A percentile compares a stretch with the other conserved stretches of the same genome.
Conservation (phyloP, 1,140 invertebrate species). For the Zaprionus davidi region DNA sequence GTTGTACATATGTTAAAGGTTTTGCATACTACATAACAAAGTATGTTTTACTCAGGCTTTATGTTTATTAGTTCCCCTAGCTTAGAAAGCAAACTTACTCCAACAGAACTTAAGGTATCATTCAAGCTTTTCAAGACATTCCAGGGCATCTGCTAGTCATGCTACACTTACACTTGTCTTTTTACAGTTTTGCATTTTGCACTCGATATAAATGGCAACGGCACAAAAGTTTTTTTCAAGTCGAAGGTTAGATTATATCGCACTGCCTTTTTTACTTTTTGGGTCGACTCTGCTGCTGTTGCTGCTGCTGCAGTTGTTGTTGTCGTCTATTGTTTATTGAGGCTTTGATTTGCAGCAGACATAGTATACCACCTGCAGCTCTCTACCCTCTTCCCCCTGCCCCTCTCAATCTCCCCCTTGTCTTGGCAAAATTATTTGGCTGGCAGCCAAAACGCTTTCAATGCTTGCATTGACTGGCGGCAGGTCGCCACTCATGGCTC, state of each 20-base stretch:
- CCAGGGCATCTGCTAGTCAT: conserved; percentile 1
- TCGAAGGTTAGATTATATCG: conserved; percentile 79
- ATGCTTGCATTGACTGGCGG: conserved; percentile 29
- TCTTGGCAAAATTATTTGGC: conserved; percentile 69
- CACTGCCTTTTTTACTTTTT: conserved; percentile 22
- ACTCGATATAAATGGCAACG: conserved; percentile 66
- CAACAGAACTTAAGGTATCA: not conserved
- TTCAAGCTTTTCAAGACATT: not conserved
- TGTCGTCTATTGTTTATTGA: conserved; percentile 66
- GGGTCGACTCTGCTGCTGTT: conserved; percentile 10
- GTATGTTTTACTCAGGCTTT: too few species aligned
- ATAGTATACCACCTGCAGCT: conserved; percentile 17
- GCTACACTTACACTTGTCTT: not conserved
- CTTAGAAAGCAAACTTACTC: not conserved
- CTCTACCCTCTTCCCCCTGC: not conserved
- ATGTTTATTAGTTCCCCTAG: too few species aligned
- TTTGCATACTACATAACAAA: too few species aligned
- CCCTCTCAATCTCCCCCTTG: not conserved
- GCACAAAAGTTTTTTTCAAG: conserved; percentile 67
- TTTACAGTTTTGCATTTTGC: conserved; percentile 57
- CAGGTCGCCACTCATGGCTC: conserved; percentile 28
- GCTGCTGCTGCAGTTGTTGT: conserved; percentile 30
- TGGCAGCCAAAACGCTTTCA: conserved; percentile 66
- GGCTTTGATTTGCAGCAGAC: conserved; percentile 63
- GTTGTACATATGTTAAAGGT: too few species aligned